phyloP scores from a whole-genome alignment of 2,888 invertebrate genomes.

The Eupithecia insigniata region DNA sequence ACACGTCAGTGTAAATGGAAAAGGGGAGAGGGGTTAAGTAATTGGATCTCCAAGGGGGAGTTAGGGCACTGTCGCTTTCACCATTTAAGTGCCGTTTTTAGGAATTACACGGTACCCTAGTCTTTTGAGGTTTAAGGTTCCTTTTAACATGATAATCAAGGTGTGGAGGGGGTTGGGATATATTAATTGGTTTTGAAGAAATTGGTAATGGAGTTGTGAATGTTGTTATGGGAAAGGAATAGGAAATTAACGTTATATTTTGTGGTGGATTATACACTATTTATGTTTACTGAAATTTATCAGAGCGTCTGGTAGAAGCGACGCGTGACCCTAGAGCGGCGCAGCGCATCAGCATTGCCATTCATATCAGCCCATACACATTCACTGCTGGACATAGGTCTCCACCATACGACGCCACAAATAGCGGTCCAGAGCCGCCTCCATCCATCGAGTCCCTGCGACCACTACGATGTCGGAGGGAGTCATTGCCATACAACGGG shows the following conservation, averaged over 20 bases:
- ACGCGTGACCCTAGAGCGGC: no score
- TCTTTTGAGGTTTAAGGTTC: conserved; percentile 10
- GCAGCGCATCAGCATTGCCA: no score
- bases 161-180: conserved; percentile 3
- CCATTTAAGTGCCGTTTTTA: conserved; percentile 19
- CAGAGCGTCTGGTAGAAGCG: no score
- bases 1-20: background rate
- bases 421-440: no score
- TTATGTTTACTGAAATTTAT: no score
- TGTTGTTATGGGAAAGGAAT: background rate
- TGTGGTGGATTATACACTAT: background rate
- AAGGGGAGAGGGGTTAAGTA: background rate
- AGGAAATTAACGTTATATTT: background rate
- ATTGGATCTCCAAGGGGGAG: conserved; percentile 7
- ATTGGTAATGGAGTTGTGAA: background rate
- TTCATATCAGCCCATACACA: no score
- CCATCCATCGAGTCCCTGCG: no score
- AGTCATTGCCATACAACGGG: no score
- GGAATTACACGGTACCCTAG: conserved; percentile 18
- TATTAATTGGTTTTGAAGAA: background rate
- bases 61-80: background rate
- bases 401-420: no score
- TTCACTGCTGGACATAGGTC: no score
- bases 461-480: no score
- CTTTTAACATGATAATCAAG: conserved; percentile 33